These are phyloP conservation scores for Patella pellucida DNA, from an alignment of 2,888 invertebrate species.

Conservation along the genomic window DNA sequence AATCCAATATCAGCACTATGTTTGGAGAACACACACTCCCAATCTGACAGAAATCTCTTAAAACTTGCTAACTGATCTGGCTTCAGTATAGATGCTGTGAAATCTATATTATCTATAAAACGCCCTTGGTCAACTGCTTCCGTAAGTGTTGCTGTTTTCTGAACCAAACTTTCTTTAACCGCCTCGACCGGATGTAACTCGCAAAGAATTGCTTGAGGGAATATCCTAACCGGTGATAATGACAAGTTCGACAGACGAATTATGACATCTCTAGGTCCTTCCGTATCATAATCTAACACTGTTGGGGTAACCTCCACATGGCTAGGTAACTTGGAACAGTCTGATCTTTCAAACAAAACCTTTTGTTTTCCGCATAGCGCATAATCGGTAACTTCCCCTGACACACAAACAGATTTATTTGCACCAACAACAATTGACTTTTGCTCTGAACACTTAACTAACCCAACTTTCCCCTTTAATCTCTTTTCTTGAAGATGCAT, in stretches of 20 bases:
- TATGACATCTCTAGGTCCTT: neutral
- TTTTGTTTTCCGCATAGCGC: neutral
- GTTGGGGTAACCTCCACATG: neutral
- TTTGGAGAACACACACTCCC: slow-evolving; percentile 19
- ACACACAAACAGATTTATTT: neutral
- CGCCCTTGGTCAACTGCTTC: no score
- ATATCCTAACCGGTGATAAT: neutral
- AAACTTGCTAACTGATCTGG: neutral
- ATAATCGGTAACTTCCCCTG: neutral
- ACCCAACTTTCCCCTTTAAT: neutral
- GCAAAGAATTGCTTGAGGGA: neutral
- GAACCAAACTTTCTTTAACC: no score
- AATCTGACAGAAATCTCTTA: neutral
- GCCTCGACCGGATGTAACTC: neutral
- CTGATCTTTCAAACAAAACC: neutral
- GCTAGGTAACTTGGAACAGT: neutral
- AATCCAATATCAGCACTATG: slow-evolving; percentile 3
- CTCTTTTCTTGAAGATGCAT: neutral
- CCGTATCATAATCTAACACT: neutral
- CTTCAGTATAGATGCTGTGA: no score
- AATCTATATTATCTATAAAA: no score
- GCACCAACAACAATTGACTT: neutral
- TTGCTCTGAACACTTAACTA: neutral
- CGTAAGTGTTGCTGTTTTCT: no score
- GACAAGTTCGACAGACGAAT: neutral